Evolutionary conservation across 2,113 vertebrate genomes (phyloP).

Genomic region (Rafetus swinhoei): DNA sequence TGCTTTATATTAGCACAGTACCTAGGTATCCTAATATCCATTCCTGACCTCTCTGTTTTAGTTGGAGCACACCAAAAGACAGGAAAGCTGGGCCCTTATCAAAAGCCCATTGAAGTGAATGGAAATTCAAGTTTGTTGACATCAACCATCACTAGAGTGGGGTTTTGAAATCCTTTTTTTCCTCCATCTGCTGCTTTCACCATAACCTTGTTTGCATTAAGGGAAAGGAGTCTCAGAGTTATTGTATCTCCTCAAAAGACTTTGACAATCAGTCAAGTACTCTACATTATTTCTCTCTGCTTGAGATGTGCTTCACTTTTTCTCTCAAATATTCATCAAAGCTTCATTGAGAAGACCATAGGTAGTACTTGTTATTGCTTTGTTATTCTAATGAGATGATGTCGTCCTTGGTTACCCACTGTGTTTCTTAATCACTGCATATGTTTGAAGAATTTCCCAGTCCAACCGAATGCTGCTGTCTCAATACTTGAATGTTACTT

Average conservation of each 20-base stretch:
- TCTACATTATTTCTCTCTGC: background rate
- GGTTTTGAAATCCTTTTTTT: background rate
- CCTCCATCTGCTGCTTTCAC: background rate
- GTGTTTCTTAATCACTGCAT: background rate
- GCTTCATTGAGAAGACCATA: background rate
- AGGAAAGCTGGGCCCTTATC: background rate
- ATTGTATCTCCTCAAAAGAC: background rate
- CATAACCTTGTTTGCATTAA: accelerated
- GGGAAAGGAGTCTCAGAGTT: background rate
- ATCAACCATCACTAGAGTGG: background rate
- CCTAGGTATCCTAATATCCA: background rate
- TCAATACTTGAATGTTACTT: constrained; percentile 36
- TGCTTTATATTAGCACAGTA: background rate
- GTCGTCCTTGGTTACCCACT: background rate
- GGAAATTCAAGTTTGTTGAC: background rate
- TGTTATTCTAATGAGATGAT: background rate
- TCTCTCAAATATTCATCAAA: background rate
- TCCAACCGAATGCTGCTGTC: background rate
- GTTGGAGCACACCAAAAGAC: background rate
- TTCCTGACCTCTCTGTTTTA: background rate
- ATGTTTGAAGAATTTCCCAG: background rate
- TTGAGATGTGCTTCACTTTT: background rate
- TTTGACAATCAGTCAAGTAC: background rate
- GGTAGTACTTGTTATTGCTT: background rate
- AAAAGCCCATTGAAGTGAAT: background rate